Evolutionary conservation across 1,140 invertebrate genomes (phyloP).

Genomic region (Sesamia nonagrioides): DNA sequence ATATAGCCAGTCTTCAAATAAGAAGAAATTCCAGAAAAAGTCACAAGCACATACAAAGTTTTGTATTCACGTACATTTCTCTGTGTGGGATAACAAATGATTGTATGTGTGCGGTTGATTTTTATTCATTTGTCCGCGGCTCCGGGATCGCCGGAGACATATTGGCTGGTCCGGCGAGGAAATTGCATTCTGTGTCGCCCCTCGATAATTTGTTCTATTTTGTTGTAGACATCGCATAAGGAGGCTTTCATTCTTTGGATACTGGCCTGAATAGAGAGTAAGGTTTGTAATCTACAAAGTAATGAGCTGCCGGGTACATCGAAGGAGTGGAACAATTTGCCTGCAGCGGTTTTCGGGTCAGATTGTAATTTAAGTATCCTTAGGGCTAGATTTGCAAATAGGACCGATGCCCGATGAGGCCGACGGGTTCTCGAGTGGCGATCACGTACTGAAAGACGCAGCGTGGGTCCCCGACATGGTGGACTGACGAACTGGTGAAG

Average conservation of each 20-base stretch:
- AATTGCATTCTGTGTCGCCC: slow-evolving; percentile 59
- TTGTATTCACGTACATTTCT: not conserved
- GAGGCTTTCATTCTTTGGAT: slow-evolving; percentile 6
- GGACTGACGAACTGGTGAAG: too few species aligned
- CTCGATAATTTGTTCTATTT: slow-evolving; percentile 50
- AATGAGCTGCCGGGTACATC: too few species aligned
- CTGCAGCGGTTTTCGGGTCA: too few species aligned
- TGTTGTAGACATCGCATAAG: slow-evolving; percentile 10
- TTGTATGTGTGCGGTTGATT: slow-evolving; percentile 44
- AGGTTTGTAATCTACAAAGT: not conserved
- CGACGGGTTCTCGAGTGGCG: too few species aligned
- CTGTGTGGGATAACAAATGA: slow-evolving; percentile 17
- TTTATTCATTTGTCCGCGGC: slow-evolving; percentile 50
- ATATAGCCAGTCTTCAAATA: too few species aligned
- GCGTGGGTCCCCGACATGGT: too few species aligned
- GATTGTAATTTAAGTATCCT: too few species aligned
- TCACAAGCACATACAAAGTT: not conserved
- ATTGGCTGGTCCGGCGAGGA: slow-evolving; percentile 55
- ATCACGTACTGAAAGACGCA: too few species aligned
- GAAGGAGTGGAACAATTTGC: too few species aligned
- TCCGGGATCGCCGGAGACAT: slow-evolving; percentile 52
- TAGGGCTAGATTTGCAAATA: too few species aligned
- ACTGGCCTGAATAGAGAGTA: not conserved
- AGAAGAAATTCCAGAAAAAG: not conserved
- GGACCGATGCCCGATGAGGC: too few species aligned